Percentiles rank a stretch among this genome's conserved stretches.
Conservation (phyloP, 2,888 invertebrate genomes). For the Phania funesta region DNA sequence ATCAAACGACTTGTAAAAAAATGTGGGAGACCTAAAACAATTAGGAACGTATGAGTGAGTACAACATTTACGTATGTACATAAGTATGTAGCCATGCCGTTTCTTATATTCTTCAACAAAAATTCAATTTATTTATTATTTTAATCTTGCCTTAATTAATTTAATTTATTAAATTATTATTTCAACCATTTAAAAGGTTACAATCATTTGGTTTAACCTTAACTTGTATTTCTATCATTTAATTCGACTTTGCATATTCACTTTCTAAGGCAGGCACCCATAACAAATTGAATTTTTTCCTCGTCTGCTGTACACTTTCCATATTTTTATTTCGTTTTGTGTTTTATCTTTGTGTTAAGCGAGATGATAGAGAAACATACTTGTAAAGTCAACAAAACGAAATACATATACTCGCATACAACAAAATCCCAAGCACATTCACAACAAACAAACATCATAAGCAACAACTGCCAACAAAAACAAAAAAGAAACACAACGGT, state of each 20-base stretch:
- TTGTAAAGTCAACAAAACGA: slow-evolving; percentile 12
- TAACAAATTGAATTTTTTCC: background rate
- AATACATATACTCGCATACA: too few relatives aligned
- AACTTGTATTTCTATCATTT: too few relatives aligned
- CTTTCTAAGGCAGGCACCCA: slow-evolving; percentile 19
- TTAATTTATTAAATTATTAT: background rate
- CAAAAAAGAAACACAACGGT: slow-evolving; percentile 4
- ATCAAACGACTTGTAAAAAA: slow-evolving; percentile 42
- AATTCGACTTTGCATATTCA: background rate
- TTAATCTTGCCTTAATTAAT: background rate
- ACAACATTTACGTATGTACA: background rate
- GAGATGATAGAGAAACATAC: background rate
- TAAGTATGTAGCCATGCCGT: background rate
- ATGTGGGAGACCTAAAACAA: background rate
- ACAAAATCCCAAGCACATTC: slow-evolving; percentile 7
- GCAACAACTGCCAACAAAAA: background rate
- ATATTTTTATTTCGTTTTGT: background rate
- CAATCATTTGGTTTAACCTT: background rate
- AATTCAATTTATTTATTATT: too few relatives aligned
- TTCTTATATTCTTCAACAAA: too few relatives aligned
- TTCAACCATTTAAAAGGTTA: background rate
- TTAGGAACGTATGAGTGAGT: slow-evolving; percentile 17
- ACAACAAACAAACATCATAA: background rate
- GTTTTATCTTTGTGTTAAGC: background rate
- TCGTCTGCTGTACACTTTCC: background rate